phyloP scores from a whole-genome alignment of 2,797 vertebrate species.

The Schizopygopsis pylzovi region DNA sequence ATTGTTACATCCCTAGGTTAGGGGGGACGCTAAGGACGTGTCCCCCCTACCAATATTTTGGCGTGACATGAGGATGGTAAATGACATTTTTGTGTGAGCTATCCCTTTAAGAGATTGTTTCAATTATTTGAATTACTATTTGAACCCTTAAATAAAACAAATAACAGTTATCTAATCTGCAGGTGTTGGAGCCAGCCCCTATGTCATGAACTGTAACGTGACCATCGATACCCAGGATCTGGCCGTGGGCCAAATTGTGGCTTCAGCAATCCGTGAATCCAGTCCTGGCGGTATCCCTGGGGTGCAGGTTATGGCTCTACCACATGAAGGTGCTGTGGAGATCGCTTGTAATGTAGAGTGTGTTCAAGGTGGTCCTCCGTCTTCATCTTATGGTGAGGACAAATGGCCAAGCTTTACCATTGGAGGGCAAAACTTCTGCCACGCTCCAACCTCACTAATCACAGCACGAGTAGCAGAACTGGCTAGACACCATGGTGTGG shows the following conservation, averaged over 20 bases:
- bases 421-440: slow-evolving; percentile 69
- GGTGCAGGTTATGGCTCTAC: slow-evolving; percentile 79
- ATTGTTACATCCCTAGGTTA: too few species aligned
- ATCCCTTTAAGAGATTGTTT: background rate
- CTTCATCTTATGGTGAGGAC: slow-evolving; percentile 5
- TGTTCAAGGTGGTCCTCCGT: slow-evolving; percentile 62
- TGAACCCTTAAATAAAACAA: background rate
- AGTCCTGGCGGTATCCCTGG: slow-evolving; percentile 73
- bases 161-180: slow-evolving; percentile 2
- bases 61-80: background rate
- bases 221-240: slow-evolving; percentile 79
- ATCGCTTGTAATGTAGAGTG: slow-evolving; percentile 82
- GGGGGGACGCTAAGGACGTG: too few species aligned
- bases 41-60: background rate
- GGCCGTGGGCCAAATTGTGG: slow-evolving; percentile 68
- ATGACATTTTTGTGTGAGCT: background rate
- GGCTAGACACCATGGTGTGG: slow-evolving; percentile 66
- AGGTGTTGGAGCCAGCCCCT: slow-evolving; percentile 77
- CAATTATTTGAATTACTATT: background rate
- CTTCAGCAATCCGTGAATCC: slow-evolving; percentile 72
- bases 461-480: slow-evolving; percentile 73
- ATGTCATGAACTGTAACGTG: slow-evolving; percentile 83
- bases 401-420: slow-evolving; percentile 67
- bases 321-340: slow-evolving; percentile 74
- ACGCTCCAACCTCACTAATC: slow-evolving; percentile 73